phyloP scores from a whole-genome alignment of 2,113 vertebrate genomes.

The Prinia subflava region DNA sequence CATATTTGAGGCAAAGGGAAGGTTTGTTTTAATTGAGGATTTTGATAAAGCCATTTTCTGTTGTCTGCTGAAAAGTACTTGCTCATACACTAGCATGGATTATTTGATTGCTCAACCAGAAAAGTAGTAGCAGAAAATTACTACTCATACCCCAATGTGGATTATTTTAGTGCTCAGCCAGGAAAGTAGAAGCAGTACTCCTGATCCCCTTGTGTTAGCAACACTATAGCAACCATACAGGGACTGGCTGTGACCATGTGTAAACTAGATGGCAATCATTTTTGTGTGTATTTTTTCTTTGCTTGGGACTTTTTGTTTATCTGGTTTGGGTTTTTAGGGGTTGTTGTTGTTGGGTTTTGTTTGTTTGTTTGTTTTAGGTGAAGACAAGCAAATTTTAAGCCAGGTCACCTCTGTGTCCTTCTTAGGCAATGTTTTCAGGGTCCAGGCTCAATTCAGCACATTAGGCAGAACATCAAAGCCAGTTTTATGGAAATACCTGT shows the following conservation, averaged over 20 bases:
- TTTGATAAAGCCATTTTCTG: background rate
- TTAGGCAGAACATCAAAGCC: background rate
- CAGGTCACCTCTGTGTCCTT: background rate
- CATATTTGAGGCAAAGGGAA: background rate
- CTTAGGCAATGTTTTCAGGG: background rate
- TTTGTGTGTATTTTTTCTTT: background rate
- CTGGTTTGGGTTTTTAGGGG: background rate
- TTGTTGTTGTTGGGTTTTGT: too few relatives aligned
- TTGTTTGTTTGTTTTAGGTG: background rate
- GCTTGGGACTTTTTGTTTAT: background rate
- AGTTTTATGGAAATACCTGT: background rate
- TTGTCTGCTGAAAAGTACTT: background rate
- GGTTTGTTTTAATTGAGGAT: background rate
- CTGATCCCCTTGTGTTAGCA: background rate
- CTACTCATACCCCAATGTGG: background rate
- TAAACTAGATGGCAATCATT: background rate
- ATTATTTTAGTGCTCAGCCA: background rate
- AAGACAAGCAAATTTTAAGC: background rate
- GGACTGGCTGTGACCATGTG: background rate
- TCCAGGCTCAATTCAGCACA: background rate
- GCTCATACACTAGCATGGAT: rapidly evolving
- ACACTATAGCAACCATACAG: background rate
- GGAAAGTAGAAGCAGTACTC: background rate
- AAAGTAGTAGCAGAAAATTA: background rate
- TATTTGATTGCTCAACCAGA: background rate